These are phyloP conservation scores for Leptobrachium leishanense DNA, from an alignment of 2,113 vertebrate species.

Conservation along the genomic window DNA sequence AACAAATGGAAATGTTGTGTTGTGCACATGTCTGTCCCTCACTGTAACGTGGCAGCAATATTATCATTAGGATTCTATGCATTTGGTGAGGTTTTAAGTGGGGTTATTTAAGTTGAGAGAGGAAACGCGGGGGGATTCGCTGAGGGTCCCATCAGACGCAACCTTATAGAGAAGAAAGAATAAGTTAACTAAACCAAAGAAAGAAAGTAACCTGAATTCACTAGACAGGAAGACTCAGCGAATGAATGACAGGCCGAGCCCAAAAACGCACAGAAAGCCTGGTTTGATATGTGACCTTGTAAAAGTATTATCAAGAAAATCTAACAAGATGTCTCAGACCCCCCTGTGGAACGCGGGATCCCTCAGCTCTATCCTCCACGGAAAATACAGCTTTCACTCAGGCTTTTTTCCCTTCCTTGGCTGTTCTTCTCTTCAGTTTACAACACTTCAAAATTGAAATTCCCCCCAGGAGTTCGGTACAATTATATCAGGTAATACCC, in stretches of 20 bases:
- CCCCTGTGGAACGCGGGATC: neutral
- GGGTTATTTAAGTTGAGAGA: too few species aligned
- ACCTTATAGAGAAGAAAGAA: too few species aligned
- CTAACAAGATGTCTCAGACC: constrained; percentile 10
- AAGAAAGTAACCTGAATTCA: too few species aligned
- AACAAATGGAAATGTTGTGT: too few species aligned
- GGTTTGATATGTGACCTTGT: constrained; percentile 26
- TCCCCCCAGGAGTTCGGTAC: constrained; percentile 39
- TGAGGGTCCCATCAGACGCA: too few species aligned
- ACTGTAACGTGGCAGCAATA: too few species aligned
- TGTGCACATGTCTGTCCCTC: too few species aligned
- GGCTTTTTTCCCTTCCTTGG: constrained; percentile 1
- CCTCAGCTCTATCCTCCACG: neutral
- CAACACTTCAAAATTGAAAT: constrained; percentile 41
- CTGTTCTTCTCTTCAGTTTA: constrained; percentile 40
- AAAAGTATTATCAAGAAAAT: constrained; percentile 16
- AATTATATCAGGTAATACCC: constrained; percentile 48
- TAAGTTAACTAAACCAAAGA: too few species aligned
- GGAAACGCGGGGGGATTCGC: too few species aligned
- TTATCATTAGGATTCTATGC: too few species aligned
- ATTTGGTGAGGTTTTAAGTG: too few species aligned
- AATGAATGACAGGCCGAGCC: neutral
- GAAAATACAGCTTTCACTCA: constrained; percentile 28
- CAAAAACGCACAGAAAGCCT: constrained; percentile 7
- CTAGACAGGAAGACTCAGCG: neutral